These are phyloP conservation scores for Pseudococcus longispinus DNA, from an alignment of 2,888 invertebrate genomes.

Conservation along the genomic window DNA sequence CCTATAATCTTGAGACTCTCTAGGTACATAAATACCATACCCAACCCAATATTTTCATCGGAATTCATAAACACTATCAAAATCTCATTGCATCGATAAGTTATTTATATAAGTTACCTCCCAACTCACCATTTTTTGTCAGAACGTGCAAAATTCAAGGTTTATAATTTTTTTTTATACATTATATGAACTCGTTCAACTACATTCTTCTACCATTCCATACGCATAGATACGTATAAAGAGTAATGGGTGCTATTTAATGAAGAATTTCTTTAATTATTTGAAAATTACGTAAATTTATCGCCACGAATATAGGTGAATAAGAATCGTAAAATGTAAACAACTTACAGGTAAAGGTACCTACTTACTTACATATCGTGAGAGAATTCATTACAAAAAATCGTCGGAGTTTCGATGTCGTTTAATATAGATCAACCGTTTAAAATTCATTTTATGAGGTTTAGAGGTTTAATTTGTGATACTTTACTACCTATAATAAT, in stretches of 20 bases:
- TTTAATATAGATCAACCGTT: constrained; percentile 1
- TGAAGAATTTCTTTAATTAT: neutral
- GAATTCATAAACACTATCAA: neutral
- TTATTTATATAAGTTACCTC: neutral
- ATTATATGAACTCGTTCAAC: neutral
- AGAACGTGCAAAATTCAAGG: constrained; percentile 1
- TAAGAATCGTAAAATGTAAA: constrained; percentile 12
- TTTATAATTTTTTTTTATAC: neutral
- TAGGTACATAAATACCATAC: too few species aligned
- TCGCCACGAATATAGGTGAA: neutral
- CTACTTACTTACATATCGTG: neutral
- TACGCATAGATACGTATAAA: neutral
- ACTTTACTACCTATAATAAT: neutral
- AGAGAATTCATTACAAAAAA: neutral
- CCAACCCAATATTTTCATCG: too few species aligned
- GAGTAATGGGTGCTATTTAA: neutral
- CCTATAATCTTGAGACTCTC: too few species aligned
- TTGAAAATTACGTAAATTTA: constrained; percentile 38
- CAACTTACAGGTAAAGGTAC: neutral
- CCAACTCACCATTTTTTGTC: neutral
- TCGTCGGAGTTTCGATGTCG: neutral
- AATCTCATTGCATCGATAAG: neutral
- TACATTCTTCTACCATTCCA: neutral
- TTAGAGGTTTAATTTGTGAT: neutral
- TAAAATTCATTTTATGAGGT: neutral